phyloP scores from a whole-genome alignment of 2,888 invertebrate species.

The Teinopalpus imperialis region DNA sequence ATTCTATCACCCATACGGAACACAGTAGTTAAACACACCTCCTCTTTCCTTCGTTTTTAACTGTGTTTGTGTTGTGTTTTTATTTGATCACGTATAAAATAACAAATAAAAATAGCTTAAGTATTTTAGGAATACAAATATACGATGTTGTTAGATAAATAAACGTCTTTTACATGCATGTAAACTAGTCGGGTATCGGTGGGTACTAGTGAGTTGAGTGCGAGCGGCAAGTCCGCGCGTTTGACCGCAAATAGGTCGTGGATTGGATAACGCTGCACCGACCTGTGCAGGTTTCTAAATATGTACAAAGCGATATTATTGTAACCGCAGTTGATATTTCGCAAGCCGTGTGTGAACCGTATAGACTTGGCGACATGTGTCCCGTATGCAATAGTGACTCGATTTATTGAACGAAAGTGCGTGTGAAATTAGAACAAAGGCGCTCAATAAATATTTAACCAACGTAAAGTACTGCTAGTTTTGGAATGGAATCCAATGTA shows the following conservation, averaged over 20 bases:
- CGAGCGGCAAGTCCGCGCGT: conserved; percentile 46
- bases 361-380: conserved; percentile 10
- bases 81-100: no score
- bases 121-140: no score
- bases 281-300: conserved; percentile 74
- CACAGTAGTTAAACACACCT: no score
- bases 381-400: neutral
- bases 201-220: conserved; percentile 39
- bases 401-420: conserved; percentile 7
- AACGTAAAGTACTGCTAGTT: no score
- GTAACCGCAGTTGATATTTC: conserved; percentile 66
- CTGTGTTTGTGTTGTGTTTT: no score
- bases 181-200: conserved; percentile 27
- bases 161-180: no score
- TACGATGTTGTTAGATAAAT: no score
- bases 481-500: no score
- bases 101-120: no score
- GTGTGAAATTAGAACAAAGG: conserved; percentile 12
- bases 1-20: no score
- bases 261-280: conserved; percentile 69
- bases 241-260: conserved; percentile 77
- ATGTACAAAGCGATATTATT: conserved; percentile 69
- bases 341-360: conserved; percentile 42
- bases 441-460: neutral
- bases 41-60: no score